phyloP scores from a whole-genome alignment of 2,888 invertebrate genomes.

The Plebejus anna region DNA sequence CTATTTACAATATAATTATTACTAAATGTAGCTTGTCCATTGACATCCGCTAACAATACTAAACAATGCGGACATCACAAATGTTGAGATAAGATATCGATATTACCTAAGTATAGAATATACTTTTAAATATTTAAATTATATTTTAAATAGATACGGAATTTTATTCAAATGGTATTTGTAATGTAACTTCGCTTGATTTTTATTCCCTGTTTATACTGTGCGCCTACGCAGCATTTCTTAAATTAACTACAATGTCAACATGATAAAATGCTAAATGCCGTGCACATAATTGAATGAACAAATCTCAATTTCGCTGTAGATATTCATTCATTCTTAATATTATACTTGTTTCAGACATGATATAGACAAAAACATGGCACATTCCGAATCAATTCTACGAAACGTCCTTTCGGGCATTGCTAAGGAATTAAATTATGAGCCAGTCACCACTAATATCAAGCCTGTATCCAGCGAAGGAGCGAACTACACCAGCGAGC shows the following conservation, averaged over 20 bases:
- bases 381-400: background rate
- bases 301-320: background rate
- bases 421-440: slow-evolving; percentile 39
- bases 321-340: background rate
- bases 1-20: too few relatives aligned
- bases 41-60: too few relatives aligned
- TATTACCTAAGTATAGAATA: too few relatives aligned
- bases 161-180: background rate
- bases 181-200: background rate
- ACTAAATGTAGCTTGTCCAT: too few relatives aligned
- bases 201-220: background rate
- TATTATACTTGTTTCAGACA: background rate
- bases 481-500: slow-evolving; percentile 48
- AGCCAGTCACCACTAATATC: slow-evolving; percentile 39
- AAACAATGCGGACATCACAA: too few relatives aligned
- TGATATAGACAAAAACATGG: background rate
- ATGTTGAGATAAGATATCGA: too few relatives aligned
- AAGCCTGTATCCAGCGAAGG: slow-evolving; percentile 45
- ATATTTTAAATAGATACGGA: background rate
- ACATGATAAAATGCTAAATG: background rate
- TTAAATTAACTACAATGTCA: background rate
- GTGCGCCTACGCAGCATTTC: background rate
- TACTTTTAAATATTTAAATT: too few relatives aligned
- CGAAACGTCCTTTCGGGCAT: background rate
- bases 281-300: background rate